Percentiles rank a stretch among this genome's conserved stretches.
These are phyloP conservation scores for Camarhynchus parvulus DNA, from an alignment of 2,113 vertebrate genomes.

Conservation along the genomic window DNA sequence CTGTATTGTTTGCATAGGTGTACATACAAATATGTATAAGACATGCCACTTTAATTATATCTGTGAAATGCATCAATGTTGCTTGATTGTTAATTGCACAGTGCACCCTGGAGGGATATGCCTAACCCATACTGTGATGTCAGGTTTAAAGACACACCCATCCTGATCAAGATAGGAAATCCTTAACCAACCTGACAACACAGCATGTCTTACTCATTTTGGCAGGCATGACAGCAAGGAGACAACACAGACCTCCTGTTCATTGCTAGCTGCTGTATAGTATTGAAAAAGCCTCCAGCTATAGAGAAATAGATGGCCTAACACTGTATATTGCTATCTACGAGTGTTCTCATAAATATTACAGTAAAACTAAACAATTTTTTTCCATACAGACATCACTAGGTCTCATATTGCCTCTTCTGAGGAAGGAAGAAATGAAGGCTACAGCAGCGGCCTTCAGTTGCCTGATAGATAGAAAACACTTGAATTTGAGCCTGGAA, in stretches of 20 bases:
- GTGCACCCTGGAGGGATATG: neutral
- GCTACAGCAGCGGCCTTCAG: constrained; percentile 81
- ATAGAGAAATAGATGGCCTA: neutral
- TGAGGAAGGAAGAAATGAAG: constrained; percentile 84
- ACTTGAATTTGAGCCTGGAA: constrained; percentile 91
- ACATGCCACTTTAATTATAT: neutral
- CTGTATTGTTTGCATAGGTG: neutral
- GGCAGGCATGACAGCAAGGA: neutral
- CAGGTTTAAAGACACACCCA: neutral
- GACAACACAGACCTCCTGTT: neutral
- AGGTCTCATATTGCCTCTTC: constrained; percentile 84
- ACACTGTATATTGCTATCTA: neutral
- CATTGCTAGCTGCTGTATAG: neutral
- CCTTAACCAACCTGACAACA: neutral
- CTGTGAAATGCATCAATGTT: neutral
- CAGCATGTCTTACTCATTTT: neutral
- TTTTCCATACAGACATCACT: constrained; percentile 86
- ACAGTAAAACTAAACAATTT: constrained; percentile 74
- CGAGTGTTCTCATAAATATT: neutral
- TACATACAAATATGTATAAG: neutral
- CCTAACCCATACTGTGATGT: neutral
- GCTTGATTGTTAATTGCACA: neutral
- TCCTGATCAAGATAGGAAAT: neutral
- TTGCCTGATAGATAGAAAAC: constrained; percentile 85
- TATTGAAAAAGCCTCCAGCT: neutral